Evolutionary conservation across 2,888 invertebrate species (phyloP).

Genomic region (Oegoconia quadripuncta): DNA sequence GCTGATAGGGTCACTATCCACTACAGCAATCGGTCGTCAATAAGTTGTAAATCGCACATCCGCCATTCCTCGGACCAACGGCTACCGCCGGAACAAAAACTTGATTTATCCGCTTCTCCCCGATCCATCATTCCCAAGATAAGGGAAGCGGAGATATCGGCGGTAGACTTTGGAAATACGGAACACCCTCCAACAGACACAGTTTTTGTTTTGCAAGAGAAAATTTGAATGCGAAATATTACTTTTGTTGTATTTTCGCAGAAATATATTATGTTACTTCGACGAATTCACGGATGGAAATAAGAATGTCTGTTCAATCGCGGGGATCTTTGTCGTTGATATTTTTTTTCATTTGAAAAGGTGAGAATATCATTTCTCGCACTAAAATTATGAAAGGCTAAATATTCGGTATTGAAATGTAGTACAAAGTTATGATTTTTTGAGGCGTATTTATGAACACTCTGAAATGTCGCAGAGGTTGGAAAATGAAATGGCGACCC

Average conservation of each 20-base stretch:
- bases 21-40: background rate
- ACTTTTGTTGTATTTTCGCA: background rate
- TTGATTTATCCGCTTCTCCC: constrained; percentile 58
- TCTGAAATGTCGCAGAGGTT: background rate
- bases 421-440: background rate
- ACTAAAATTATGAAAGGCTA: too few species aligned
- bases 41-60: background rate
- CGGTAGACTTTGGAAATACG: constrained; percentile 15
- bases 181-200: constrained; percentile 13
- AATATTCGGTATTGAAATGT: too few species aligned
- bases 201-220: constrained; percentile 5
- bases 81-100: constrained; percentile 39
- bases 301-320: background rate
- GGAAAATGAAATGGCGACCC: too few species aligned
- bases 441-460: background rate
- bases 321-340: background rate
- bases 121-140: constrained; percentile 62
- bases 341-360: background rate
- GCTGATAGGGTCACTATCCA: too few species aligned
- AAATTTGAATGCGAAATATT: constrained; percentile 7
- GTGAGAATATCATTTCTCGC: too few species aligned
- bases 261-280: background rate
- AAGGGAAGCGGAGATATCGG: constrained; percentile 26
- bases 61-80: background rate
- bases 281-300: background rate